phyloP scores from a whole-genome alignment of 2,797 vertebrate genomes.

The Gallinago solitaria region DNA sequence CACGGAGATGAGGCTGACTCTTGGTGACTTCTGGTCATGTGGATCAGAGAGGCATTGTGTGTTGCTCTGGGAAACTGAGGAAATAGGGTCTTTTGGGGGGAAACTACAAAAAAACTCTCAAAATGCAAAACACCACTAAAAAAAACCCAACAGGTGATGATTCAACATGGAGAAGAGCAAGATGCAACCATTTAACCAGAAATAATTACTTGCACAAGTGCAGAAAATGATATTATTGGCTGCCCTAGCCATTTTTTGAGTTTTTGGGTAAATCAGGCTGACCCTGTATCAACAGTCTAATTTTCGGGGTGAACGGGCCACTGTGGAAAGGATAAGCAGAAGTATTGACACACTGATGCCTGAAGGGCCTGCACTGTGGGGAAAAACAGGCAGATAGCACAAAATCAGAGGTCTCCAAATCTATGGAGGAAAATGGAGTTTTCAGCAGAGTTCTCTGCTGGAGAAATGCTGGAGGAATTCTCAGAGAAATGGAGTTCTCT shows the following conservation, averaged over 20 bases:
- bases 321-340: background rate
- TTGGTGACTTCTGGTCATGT: background rate
- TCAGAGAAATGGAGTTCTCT: too few relatives aligned
- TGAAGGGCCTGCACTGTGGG: background rate
- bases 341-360: background rate
- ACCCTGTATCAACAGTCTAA: background rate
- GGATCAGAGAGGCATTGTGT: rapidly evolving
- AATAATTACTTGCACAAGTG: background rate
- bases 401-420: background rate
- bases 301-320: background rate
- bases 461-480: too few relatives aligned
- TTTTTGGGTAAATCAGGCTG: background rate
- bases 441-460: background rate
- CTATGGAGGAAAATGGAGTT: background rate
- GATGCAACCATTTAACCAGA: background rate
- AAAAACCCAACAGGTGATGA: background rate
- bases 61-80: background rate
- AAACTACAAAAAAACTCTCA: rapidly evolving
- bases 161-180: background rate
- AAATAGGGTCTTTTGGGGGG: background rate
- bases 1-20: background rate
- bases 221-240: background rate
- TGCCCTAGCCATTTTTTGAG: background rate
- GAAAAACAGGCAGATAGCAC: background rate
- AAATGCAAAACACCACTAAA: background rate